Evolutionary conservation across 2,797 vertebrate genomes (phyloP), one percentile per base, ranked within the genome.

Genomic region (Pseudomugil gertrudae): DNA sequence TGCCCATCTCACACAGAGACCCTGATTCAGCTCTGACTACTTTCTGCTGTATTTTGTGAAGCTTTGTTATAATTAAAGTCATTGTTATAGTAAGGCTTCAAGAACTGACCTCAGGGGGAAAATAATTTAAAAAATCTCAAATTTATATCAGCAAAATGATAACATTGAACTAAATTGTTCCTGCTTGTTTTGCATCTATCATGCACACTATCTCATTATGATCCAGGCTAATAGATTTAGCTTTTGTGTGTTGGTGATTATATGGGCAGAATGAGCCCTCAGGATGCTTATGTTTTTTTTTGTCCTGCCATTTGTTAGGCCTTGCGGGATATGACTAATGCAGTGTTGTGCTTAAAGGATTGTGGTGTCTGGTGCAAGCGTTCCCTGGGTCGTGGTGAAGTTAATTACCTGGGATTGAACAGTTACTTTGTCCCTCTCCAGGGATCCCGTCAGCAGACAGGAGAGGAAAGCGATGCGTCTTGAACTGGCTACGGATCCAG

Each of bases 331-430:
- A 79, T 87, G 80, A 84, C 89, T 89, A 90, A 89, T 88, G 87
- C 84, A 89, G 86, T 88, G 83, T 87, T 90, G 85, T 87, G 87
- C 89, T 90, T 91, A 88, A 92, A 92, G 86, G 87, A 92, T 88
- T 80, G 89, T 51, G 77, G 85, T 78, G 89, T 89, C 85, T 90
- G 85, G 84, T 86, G 75, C 68, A 64, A 86, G 77, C 50, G 78
- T 83, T 90, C 84, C 84, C 84, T 55, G 81, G 89, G 90, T 93
- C 86, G 77, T 65, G 80, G 69, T 88, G 86, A 86, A 89, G 89
- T 91, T 92, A 92, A 93, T 92, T 92, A 92, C 90, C 90, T 89
- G 83, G 85, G 90, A 90, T 89, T 90, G 90, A 92, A 89, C 84
- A 84, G 86, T 92, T 88, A 87, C 86, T 90, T 84, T 78, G 83